A percentile compares a stretch with the other conserved stretches of the same genome.
phyloP scores from a whole-genome alignment of 2,113 vertebrate species.

The Lamprologus speciosus region DNA sequence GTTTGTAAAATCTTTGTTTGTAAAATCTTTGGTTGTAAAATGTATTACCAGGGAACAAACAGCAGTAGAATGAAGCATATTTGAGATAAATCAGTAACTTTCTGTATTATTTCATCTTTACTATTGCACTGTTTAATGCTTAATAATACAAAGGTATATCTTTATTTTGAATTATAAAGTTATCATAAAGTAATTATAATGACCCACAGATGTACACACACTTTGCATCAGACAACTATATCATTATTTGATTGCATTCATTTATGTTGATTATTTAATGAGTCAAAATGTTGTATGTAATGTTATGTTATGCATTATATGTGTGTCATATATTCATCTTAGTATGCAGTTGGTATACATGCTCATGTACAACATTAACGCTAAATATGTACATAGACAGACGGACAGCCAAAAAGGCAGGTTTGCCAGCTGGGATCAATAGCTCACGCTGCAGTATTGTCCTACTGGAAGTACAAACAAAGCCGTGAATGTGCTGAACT shows the following conservation, averaged over 20 bases:
- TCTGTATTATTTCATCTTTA: not conserved
- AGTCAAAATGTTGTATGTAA: not conserved
- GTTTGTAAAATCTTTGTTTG: not conserved
- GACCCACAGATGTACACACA: not conserved
- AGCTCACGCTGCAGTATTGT: not conserved
- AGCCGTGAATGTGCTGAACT: conserved; percentile 35
- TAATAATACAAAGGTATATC: not conserved
- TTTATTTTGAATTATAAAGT: not conserved
- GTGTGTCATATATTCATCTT: not conserved
- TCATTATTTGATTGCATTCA: not conserved
- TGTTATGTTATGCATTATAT: not conserved
- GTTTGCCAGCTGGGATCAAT: not conserved
- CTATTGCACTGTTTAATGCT: not conserved
- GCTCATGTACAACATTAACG: not conserved
- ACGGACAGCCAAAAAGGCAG: not conserved
- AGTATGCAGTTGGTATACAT: not conserved
- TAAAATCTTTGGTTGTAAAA: not conserved
- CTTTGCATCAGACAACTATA: not conserved
- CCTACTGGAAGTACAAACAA: conserved; percentile 31
- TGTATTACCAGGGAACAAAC: not conserved
- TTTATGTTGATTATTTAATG: not conserved
- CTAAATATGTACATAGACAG: not conserved
- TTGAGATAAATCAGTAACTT: not conserved
- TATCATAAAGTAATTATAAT: not conserved
- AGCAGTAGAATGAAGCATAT: not conserved